These are phyloP conservation scores for Hyposoter didymator DNA, from an alignment of 2,888 invertebrate genomes.

Conservation along the genomic window DNA sequence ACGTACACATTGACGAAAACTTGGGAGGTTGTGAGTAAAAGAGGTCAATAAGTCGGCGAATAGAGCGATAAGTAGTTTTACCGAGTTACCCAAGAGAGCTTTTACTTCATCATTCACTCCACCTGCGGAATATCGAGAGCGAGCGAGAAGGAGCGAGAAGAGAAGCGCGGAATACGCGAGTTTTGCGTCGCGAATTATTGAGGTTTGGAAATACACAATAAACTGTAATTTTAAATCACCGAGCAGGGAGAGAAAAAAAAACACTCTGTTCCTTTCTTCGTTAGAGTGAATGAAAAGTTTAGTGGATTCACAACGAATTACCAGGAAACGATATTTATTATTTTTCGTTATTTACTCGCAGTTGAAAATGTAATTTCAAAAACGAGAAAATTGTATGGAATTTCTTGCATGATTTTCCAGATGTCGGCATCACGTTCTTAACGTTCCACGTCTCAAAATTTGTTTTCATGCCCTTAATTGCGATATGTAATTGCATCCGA, in stretches of 20 bases:
- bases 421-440: too few species aligned
- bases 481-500: not conserved
- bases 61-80: slow-evolving; percentile 65
- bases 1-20: slow-evolving; percentile 17
- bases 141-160: not conserved
- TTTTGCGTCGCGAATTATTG: slow-evolving; percentile 15
- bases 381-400: not conserved
- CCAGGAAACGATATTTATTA: not conserved
- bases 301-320: not conserved
- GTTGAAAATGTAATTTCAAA: not conserved
- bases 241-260: not conserved
- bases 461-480: not conserved
- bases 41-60: slow-evolving; percentile 65
- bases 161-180: not conserved
- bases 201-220: not conserved
- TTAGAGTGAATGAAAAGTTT: not conserved
- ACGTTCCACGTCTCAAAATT: too few species aligned
- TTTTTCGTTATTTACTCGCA: not conserved
- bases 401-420: too few species aligned
- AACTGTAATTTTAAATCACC: not conserved
- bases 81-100: slow-evolving; percentile 59
- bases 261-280: not conserved
- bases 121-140: slow-evolving; percentile 19
- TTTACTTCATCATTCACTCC: slow-evolving; percentile 53
- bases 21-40: slow-evolving; percentile 47